phyloP scores from a whole-genome alignment of 2,113 vertebrate genomes.

The Phoxinus phoxinus region DNA sequence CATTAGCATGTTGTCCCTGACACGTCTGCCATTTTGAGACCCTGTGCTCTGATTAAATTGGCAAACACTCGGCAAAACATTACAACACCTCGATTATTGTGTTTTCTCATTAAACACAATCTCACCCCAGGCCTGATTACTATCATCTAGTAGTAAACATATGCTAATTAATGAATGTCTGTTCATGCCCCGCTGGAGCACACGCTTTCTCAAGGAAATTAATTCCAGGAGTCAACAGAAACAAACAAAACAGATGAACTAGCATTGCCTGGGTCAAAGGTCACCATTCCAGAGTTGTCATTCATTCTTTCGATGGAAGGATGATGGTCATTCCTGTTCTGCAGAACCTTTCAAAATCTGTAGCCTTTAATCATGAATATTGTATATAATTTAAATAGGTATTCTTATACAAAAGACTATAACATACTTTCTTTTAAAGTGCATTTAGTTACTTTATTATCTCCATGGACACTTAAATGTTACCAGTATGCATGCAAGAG shows the following conservation, averaged over 20 bases:
- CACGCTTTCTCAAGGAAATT: constrained; percentile 65
- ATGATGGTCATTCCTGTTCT: not conserved
- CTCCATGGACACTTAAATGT: too few relatives aligned
- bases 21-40: not conserved
- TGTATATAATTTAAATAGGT: too few relatives aligned
- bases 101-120: constrained; percentile 61
- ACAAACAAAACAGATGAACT: constrained; percentile 4
- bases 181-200: constrained; percentile 66
- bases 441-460: too few relatives aligned
- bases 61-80: constrained; percentile 36
- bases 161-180: constrained; percentile 70
- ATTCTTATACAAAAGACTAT: not conserved
- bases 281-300: not conserved
- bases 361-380: not conserved
- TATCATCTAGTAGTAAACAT: constrained; percentile 66
- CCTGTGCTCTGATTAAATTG: constrained; percentile 36
- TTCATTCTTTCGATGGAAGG: not conserved
- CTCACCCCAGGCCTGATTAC: constrained; percentile 60
- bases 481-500: not conserved
- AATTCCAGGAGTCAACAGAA: constrained; percentile 66
- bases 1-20: not conserved
- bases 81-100: constrained; percentile 58
- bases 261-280: not conserved
- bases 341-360: not conserved
- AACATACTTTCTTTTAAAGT: too few relatives aligned